A percentile compares a stretch with the other conserved stretches of the same genome.
These are phyloP conservation scores for Trinectes maculatus DNA, from an alignment of 2,113 vertebrate genomes.

Conservation along the genomic window DNA sequence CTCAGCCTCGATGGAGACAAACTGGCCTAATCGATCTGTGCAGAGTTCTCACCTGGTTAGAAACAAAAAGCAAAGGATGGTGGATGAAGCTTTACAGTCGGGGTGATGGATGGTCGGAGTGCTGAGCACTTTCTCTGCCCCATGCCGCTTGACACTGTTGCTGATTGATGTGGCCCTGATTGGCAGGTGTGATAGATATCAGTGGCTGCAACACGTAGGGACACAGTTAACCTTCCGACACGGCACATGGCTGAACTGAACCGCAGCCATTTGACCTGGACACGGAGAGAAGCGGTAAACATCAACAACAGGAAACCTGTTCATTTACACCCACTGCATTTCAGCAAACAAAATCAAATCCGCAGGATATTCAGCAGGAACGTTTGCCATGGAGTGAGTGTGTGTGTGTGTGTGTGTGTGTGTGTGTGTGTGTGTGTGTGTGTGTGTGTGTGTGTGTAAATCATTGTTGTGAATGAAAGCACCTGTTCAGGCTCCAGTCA, in stretches of 20 bases:
- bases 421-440: too few species aligned
- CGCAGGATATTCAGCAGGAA: too few species aligned
- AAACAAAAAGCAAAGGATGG: constrained; percentile 4
- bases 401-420: too few species aligned
- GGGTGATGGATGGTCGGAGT: constrained; percentile 47
- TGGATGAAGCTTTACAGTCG: constrained; percentile 24
- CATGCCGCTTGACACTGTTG: constrained; percentile 47
- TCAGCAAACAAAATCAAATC: too few species aligned
- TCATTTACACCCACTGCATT: too few species aligned
- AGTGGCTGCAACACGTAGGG: constrained; percentile 31
- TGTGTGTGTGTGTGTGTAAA: too few species aligned
- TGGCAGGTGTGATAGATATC: constrained; percentile 64
- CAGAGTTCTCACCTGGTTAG: constrained; percentile 1
- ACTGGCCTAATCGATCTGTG: constrained; percentile 18
- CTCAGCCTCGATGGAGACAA: constrained; percentile 20
- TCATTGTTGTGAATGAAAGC: background rate
- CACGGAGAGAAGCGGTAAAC: constrained; percentile 16
- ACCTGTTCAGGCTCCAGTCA: background rate
- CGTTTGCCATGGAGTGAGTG: too few species aligned
- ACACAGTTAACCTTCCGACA: constrained; percentile 69
- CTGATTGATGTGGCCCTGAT: constrained; percentile 75
- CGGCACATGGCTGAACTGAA: constrained; percentile 28
- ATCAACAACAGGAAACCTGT: constrained; percentile 5
- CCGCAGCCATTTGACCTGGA: constrained; percentile 51
- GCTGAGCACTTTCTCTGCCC: constrained; percentile 73